A percentile compares a stretch with the other conserved stretches of the same genome.
Conservation (phyloP, 2,797 vertebrate genomes). For the Thunnus albacares region DNA sequence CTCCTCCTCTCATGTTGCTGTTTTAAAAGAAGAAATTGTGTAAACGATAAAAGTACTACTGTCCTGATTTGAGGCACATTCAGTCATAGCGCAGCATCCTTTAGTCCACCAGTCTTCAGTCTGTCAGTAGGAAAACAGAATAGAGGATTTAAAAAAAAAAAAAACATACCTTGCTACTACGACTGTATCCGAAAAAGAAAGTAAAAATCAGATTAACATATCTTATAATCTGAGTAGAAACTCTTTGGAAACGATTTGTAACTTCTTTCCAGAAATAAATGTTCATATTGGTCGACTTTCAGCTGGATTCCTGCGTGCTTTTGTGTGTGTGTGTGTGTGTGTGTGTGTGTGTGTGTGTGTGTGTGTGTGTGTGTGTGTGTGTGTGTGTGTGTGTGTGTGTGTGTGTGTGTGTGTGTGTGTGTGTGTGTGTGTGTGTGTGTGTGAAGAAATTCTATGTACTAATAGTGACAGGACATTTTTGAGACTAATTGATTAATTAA, state of each 20-base stretch:
- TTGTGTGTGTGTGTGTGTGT: constrained; percentile 16
- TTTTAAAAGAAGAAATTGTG: constrained; percentile 77
- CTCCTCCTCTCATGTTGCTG: constrained; percentile 79
- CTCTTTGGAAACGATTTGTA: constrained; percentile 90
- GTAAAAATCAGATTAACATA: constrained; percentile 81
- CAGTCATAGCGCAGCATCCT: constrained; percentile 85
- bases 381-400: too few species aligned
- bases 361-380: constrained; percentile 16
- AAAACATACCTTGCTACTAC: constrained; percentile 84
- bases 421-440: constrained; percentile 16
- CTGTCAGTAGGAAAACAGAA: constrained; percentile 80
- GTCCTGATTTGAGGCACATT: constrained; percentile 85
- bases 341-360: constrained; percentile 13
- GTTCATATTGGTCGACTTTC: constrained; percentile 87
- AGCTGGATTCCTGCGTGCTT: constrained; percentile 44
- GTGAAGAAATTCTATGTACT: too few species aligned
- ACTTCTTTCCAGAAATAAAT: constrained; percentile 90
- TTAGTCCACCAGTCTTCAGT: constrained; percentile 79
- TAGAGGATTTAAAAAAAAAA: constrained; percentile 75
- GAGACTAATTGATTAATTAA: too few species aligned
- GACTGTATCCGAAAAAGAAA: constrained; percentile 83
- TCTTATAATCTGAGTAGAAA: constrained; percentile 89
- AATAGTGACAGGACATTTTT: too few species aligned
- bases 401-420: too few species aligned
- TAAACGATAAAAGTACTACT: constrained; percentile 69